Conservation (phyloP, 2,797 vertebrate species). For the Silurus aristotelis region DNA sequence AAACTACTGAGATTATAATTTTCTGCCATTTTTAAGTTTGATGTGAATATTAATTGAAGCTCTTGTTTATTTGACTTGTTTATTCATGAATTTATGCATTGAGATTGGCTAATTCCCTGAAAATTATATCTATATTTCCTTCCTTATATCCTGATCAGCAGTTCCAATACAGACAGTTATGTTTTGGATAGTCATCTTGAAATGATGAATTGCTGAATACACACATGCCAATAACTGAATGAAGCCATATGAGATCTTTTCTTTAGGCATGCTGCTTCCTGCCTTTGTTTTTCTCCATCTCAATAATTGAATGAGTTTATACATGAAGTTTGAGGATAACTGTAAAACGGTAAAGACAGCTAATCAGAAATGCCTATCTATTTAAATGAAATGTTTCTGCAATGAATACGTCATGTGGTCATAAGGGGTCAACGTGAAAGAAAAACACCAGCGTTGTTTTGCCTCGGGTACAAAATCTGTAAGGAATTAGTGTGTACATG, state of each 20-base stretch:
- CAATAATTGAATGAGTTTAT: background rate
- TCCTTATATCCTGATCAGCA: constrained; percentile 3
- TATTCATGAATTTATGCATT: background rate
- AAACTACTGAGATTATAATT: background rate
- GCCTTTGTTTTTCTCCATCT: constrained; percentile 8
- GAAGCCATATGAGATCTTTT: constrained; percentile 13
- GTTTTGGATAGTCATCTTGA: constrained; percentile 21
- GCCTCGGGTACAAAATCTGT: constrained; percentile 24
- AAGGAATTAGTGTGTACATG: constrained; percentile 15
- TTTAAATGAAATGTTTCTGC: background rate
- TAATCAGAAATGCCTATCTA: background rate
- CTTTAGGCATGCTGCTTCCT: background rate
- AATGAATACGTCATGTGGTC: constrained; percentile 18
- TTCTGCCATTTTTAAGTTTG: background rate
- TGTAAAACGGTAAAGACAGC: constrained; percentile 2
- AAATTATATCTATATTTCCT: constrained; percentile 6
- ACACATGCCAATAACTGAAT: constrained; percentile 26
- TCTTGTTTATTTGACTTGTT: background rate
- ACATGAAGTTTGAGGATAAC: background rate
- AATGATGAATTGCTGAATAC: constrained; percentile 37
- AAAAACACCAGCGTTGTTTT: constrained; percentile 10
- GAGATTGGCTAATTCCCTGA: background rate
- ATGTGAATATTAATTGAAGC: background rate
- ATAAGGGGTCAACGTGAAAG: constrained; percentile 9
- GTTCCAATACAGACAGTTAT: constrained; percentile 22